These are phyloP conservation scores for Accipiter cooperii DNA, from an alignment of 2,113 vertebrate genomes.

Conservation along the genomic window DNA sequence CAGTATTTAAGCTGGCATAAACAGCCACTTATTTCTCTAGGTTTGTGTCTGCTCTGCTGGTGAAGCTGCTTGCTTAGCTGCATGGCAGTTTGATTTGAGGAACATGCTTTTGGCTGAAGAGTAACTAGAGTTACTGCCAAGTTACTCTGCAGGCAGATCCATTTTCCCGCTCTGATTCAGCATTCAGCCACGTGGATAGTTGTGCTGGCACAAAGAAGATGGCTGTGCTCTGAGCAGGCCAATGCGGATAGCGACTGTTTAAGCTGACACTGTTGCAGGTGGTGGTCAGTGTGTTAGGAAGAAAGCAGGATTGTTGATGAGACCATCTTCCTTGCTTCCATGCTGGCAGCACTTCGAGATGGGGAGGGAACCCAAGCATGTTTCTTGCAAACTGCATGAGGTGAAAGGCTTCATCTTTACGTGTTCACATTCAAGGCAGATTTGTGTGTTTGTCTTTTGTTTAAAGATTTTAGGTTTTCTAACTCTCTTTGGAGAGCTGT, in stretches of 20 bases:
- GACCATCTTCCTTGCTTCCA: not conserved
- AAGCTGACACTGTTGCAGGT: not conserved
- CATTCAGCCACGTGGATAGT: accelerated
- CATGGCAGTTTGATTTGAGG: not conserved
- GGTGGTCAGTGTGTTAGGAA: not conserved
- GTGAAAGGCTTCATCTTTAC: not conserved
- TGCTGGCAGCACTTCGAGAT: not conserved
- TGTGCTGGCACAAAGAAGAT: not conserved
- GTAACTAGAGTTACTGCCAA: not conserved
- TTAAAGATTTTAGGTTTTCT: not conserved
- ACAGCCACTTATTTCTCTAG: not conserved
- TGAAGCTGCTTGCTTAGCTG: not conserved
- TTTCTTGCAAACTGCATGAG: not conserved
- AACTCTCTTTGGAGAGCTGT: not conserved
- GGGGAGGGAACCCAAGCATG: not conserved
- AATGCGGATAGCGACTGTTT: not conserved
- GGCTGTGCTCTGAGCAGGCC: not conserved
- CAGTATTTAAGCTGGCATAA: not conserved
- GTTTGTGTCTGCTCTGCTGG: not conserved
- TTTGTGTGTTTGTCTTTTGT: not conserved
- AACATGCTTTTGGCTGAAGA: not conserved
- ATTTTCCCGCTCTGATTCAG: not conserved
- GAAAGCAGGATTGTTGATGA: not conserved
- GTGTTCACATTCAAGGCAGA: not conserved
- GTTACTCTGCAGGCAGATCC: not conserved